Base-by-base conservation (phyloP, 2,888 invertebrate genomes). In the Myathropa florea region DNA sequence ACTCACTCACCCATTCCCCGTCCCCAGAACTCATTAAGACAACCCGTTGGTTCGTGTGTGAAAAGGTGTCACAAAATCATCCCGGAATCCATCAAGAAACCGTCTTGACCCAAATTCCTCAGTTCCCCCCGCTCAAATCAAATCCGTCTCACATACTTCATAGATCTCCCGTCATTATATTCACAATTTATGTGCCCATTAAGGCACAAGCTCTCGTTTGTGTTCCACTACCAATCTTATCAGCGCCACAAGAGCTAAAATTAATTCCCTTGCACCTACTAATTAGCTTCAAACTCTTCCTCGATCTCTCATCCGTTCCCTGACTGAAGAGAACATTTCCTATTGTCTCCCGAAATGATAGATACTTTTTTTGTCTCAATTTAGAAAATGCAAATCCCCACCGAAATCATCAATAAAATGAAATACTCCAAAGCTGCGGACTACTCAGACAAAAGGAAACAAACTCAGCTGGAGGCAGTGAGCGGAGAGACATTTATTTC, bases 191-290 rank as follows among this genome's bases (percentile, higher is more conserved):
- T 85, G 39, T 53, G 77, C 36, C 85, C 85, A 85, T 85, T 77
- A 77, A 46, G 72, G 57, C 63, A 55, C 77, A 77, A 77, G 82
- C 33, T 77, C 77, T 84, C 71, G 60, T 75, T 80, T 76, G 61
- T 80, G 84, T 84, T 76, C 76, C 71, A 84, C 75, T 77, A 81
- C 67, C 72, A 81, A 77, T 77, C 85, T 81, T 85, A 81, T 85
- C 85, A 77, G 81, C 77, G 30, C 72, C 82, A 61, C 68, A 77
- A 73, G 68, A 81, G 64, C 36, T 46, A 64, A 72, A 85, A 85
- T 81, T 81, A 81, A 85, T 85, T 85, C 77, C 30, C 77, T 73
- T 72, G 81, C 77, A 85, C 85, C 82, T 81, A 64, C 82, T 85
- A 85, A 85, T 81, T 81, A 82, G 77, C 72, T 53, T 53, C 57